Conservation (phyloP, 1,140 invertebrate genomes). For the Theocolax elegans region DNA sequence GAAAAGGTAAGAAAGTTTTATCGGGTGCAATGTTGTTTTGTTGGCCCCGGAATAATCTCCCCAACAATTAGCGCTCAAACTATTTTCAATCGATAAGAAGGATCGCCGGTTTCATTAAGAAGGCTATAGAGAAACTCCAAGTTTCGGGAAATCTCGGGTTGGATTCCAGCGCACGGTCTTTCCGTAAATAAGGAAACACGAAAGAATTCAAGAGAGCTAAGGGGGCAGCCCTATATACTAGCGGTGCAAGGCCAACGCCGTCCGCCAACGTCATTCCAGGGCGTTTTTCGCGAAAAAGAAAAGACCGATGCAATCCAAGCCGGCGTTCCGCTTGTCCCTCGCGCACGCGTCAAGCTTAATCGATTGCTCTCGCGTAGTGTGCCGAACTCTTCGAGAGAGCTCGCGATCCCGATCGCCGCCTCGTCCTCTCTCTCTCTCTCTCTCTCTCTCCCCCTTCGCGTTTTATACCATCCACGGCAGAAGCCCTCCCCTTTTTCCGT, state of each 20-base stretch:
- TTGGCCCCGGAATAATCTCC: too few species aligned
- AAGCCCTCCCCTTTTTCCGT: too few species aligned
- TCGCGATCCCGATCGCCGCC: neutral
- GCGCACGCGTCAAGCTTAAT: constrained; percentile 32
- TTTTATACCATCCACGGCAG: neutral
- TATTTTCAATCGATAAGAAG: too few species aligned
- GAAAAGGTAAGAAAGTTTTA: too few species aligned
- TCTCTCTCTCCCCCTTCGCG: neutral
- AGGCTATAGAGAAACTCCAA: too few species aligned
- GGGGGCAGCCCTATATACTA: too few species aligned
- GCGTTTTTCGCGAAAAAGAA: constrained; percentile 32
- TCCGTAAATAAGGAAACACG: neutral
- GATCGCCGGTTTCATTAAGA: too few species aligned
- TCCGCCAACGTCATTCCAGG: constrained; percentile 8
- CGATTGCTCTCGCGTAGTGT: constrained; percentile 23
- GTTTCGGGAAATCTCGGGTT: neutral
- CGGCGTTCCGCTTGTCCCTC: constrained; percentile 36
- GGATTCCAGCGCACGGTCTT: neutral
- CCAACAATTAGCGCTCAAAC: too few species aligned
- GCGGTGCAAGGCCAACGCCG: neutral
- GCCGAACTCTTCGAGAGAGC: neutral
- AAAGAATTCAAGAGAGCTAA: constrained; percentile 2
- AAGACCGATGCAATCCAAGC: constrained; percentile 15
- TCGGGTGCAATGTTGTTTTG: too few species aligned
- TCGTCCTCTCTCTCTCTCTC: neutral